Conservation (phyloP, 2,113 vertebrate genomes). For the Psittacara wagleri region DNA sequence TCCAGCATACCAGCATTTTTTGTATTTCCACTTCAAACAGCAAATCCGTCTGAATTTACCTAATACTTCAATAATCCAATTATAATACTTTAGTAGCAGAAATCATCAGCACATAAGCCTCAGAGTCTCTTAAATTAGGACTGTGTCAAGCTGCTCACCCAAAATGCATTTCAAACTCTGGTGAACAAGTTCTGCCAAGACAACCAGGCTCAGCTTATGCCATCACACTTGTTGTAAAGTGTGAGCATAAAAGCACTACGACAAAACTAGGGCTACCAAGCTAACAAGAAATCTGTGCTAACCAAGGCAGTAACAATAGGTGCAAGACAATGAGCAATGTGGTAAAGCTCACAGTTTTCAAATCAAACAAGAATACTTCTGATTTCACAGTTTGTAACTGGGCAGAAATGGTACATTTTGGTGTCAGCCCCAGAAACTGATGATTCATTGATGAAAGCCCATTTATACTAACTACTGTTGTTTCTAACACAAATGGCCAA, state of each 20-base stretch:
- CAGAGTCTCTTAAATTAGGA: constrained; percentile 41
- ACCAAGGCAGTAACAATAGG: too few species aligned
- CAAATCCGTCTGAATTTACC: constrained; percentile 73
- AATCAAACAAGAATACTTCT: neutral
- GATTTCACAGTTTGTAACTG: neutral
- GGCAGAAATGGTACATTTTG: neutral
- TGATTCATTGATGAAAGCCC: neutral
- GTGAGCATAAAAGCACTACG: fast-evolving
- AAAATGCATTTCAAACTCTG: neutral
- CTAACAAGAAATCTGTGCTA: neutral
- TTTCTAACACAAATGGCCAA: constrained; percentile 60
- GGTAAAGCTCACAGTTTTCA: neutral
- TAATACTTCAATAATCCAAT: constrained; percentile 77
- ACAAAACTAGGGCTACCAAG: too few species aligned
- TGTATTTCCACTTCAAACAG: constrained; percentile 72
- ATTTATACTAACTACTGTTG: neutral
- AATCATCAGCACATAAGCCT: constrained; percentile 63
- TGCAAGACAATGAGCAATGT: neutral
- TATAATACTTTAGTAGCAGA: constrained; percentile 66
- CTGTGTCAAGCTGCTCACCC: constrained; percentile 12
- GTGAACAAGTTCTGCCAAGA: neutral
- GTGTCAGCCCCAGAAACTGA: neutral
- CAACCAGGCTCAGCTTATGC: fast-evolving
- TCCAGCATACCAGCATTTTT: constrained; percentile 51
- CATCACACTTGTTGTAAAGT: neutral